Evolutionary conservation across 2,113 vertebrate genomes (phyloP).

Genomic region (Amphiprion percula): DNA sequence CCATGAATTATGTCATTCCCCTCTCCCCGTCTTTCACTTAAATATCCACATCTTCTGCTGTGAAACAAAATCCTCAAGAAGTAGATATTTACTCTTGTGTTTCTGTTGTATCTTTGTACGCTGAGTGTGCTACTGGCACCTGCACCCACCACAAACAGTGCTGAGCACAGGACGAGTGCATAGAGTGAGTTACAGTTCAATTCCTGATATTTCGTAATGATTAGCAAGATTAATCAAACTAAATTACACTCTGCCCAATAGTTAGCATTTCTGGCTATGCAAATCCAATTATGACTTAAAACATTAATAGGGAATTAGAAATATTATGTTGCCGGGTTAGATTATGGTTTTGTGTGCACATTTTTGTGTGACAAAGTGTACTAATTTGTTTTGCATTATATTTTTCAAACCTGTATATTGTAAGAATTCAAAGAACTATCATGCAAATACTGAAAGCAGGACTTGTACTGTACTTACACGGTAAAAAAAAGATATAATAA

Average conservation of each 20-base stretch:
- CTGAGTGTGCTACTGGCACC: slow-evolving; percentile 40
- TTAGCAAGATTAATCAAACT: slow-evolving; percentile 79
- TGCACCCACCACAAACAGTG: slow-evolving; percentile 64
- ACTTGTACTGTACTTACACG: slow-evolving; percentile 80
- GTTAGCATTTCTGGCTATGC: slow-evolving; percentile 78
- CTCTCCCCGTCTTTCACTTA: slow-evolving; percentile 52
- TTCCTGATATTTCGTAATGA: slow-evolving; percentile 70
- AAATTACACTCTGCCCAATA: slow-evolving; percentile 71
- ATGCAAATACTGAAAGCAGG: slow-evolving; percentile 76
- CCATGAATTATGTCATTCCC: slow-evolving; percentile 57
- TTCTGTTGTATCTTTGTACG: slow-evolving; percentile 49
- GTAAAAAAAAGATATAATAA: slow-evolving; percentile 64
- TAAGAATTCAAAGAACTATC: slow-evolving; percentile 77
- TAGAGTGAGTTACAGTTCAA: slow-evolving; percentile 61
- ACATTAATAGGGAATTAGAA: slow-evolving; percentile 64
- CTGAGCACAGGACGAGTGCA: slow-evolving; percentile 65
- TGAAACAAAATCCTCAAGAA: slow-evolving; percentile 60
- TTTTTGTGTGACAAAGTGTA: slow-evolving; percentile 67
- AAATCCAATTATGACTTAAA: slow-evolving; percentile 78
- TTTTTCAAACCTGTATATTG: slow-evolving; percentile 79
- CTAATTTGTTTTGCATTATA: slow-evolving; percentile 80
- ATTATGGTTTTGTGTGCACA: slow-evolving; percentile 55
- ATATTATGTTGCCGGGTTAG: slow-evolving; percentile 56
- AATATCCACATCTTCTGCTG: slow-evolving; percentile 58
- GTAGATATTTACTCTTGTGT: slow-evolving; percentile 43